A percentile compares a stretch with the other conserved stretches of the same genome.
Conservation (phyloP, 2,888 invertebrate species). For the Cosmopolites sordidus region DNA sequence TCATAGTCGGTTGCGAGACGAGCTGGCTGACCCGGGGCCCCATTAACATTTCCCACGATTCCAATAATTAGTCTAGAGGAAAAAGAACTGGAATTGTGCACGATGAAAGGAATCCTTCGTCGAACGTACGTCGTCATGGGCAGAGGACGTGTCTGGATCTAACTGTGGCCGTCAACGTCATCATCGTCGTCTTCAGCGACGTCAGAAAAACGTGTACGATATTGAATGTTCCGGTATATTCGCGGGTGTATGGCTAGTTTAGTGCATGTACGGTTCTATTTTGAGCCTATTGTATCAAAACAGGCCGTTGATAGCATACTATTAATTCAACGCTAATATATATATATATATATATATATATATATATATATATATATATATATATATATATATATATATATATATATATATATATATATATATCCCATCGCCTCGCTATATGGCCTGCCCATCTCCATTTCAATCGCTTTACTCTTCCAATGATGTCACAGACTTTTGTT, state of each 20-base stretch:
- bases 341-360: slow-evolving; percentile 4
- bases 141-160: slow-evolving; percentile 15
- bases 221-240: slow-evolving; percentile 31
- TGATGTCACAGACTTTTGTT: too few species aligned
- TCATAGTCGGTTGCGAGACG: too few species aligned
- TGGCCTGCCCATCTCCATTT: too few species aligned
- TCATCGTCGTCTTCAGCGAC: slow-evolving; percentile 16
- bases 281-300: neutral
- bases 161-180: slow-evolving; percentile 22
- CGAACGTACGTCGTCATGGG: slow-evolving; percentile 1
- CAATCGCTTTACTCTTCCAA: too few species aligned
- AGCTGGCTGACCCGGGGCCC: neutral
- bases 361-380: slow-evolving; percentile 4
- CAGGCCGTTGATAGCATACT: neutral
- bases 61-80: slow-evolving; percentile 17
- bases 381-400: neutral
- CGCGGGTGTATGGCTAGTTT: slow-evolving; percentile 28
- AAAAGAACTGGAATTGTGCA: slow-evolving; percentile 3
- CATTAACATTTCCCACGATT: slow-evolving; percentile 15
- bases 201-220: slow-evolving; percentile 27
- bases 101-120: slow-evolving; percentile 6
- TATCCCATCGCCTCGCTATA: too few species aligned
- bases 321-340: neutral
- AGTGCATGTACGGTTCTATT: slow-evolving; percentile 18
- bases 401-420: too few species aligned